Evolutionary conservation across 2,113 vertebrate species (phyloP).

Genomic region (Corythaixoides concolor): DNA sequence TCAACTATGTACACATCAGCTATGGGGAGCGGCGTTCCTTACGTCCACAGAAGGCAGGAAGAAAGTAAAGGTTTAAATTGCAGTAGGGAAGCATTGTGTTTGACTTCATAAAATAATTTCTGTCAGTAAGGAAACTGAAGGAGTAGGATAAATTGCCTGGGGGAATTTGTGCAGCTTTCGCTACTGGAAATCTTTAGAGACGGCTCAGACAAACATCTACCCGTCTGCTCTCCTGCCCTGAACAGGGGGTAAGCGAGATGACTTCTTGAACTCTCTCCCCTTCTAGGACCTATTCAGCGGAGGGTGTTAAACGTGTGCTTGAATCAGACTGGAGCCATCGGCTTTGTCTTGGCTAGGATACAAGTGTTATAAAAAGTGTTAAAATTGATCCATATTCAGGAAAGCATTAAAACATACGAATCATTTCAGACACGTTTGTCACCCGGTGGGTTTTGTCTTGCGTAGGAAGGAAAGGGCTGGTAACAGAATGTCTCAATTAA

Average conservation of each 20-base stretch:
- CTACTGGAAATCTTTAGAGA: not conserved
- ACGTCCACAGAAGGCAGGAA: not conserved
- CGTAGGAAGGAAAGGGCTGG: conserved; percentile 36
- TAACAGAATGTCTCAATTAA: conserved; percentile 55
- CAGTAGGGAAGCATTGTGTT: not conserved
- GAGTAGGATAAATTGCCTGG: not conserved
- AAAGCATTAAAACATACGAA: conserved; percentile 14
- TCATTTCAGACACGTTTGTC: conserved; percentile 22
- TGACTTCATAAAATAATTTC: not conserved
- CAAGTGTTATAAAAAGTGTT: conserved; percentile 3
- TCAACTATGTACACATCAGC: not conserved
- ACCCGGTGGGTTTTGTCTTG: conserved; percentile 26
- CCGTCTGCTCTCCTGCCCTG: not conserved
- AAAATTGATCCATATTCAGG: conserved; percentile 30
- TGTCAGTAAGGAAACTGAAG: not conserved
- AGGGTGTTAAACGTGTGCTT: not conserved
- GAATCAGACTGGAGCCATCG: not conserved
- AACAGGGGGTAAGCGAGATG: not conserved
- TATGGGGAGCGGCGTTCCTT: not conserved
- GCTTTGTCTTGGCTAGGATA: conserved; percentile 30
- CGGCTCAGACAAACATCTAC: not conserved
- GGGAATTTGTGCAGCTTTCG: not conserved
- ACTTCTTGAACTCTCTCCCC: conserved; percentile 18
- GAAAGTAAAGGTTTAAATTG: not conserved
- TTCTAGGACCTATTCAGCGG: not conserved